Base-by-base conservation (phyloP, 35 echinoderm and acorn worm genomes). In the Ptychodera flava region DNA sequence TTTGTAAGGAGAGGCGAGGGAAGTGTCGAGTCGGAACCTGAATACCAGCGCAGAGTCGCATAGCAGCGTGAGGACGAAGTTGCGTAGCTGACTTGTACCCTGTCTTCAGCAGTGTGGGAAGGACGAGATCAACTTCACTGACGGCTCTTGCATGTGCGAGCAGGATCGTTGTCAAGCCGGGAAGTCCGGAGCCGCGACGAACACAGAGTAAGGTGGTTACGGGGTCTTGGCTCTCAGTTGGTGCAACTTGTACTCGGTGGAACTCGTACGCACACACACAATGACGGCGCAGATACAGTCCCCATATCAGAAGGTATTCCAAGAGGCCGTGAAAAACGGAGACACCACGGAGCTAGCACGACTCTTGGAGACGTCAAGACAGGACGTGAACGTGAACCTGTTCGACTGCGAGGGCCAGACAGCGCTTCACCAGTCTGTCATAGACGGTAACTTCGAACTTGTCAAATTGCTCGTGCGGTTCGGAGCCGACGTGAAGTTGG, bases 371-470 rank as follows among this genome's bases (percentile, higher is more conserved):
- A 81, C 78, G 30, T 82, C 78, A 16, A 79, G 79, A n/a, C 53
- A 38, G 16, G 85, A 80, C 37, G 53, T 94, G 16, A 90, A 94
- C 38, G 92, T 94, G 80, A 94, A 94, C 78, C 79, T 88, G 29
- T 94, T 90, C 84, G 92, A 94, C 80, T 38, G 85, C 38, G 89
- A 94, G n/a, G 92, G 92, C 0, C 92, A 94, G 29, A 94, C 92
- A n/a, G 88, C 92, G 14, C 35, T 94, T 16, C 92, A 94, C 45
- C 92, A 94, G 52, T 87, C 88, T 34, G 92, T 94, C 16, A 16
- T 94, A 6, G 81, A 90, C 31, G 92, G 92, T 31, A 90, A 94
- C 77, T 76, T 94, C 35, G 92, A 94, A 82, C 79, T 90, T 28
- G 92, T 94, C 0, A 94, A 94, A 88, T 78, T 94, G 0, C 53